Evolutionary conservation across 2,888 invertebrate genomes (phyloP), one percentile per base, ranked within the genome.

Genomic region (Thecocarcelia acutangulata): DNA sequence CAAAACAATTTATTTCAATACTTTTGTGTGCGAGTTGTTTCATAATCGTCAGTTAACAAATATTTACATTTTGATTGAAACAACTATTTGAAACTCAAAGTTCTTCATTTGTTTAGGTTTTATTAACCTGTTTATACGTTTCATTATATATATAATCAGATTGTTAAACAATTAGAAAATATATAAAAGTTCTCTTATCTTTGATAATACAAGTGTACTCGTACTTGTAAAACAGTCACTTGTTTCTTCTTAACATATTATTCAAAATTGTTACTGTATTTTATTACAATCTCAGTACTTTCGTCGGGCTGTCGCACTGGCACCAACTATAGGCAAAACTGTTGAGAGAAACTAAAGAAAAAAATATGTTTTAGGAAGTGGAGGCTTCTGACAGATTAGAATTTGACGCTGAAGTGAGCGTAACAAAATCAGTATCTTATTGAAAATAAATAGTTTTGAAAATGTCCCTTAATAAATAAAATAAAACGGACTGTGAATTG

Each of bases 101-200:
- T 24, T 8, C 42, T 46, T 33, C 1, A 48, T 17, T 48, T 64
- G 6, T 40, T 61, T 13, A 33, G n/a, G 48, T 73, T 69, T 59
- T 46, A 46, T 48, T 68, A 13, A 42, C 58, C 46, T 19, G 28
- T 63, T 76, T 64, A 42, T 61, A 46, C 13, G 21, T 15, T 33
- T 50, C 52, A 42, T 59, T 42, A 44, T 59, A 42, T 24, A 68
- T 17, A 17, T 69, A 68, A 78, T 74, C 74, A 54, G 64, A 66
- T 64, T 21, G 68, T 74, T 74, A 74, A 77, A 48, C 56, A 77
- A 74, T 80, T 77, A 77, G 42, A 73, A 76, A 50, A 69, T 56
- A 42, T 37, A 40, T 13, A 64, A 46, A 40, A 66, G 40, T 66
- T 73, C 75, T 76, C 75, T 77, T 80, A 76, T 74, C 83, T 63